Conservation (phyloP, 2,888 invertebrate species). For the Achlya flavicornis region DNA sequence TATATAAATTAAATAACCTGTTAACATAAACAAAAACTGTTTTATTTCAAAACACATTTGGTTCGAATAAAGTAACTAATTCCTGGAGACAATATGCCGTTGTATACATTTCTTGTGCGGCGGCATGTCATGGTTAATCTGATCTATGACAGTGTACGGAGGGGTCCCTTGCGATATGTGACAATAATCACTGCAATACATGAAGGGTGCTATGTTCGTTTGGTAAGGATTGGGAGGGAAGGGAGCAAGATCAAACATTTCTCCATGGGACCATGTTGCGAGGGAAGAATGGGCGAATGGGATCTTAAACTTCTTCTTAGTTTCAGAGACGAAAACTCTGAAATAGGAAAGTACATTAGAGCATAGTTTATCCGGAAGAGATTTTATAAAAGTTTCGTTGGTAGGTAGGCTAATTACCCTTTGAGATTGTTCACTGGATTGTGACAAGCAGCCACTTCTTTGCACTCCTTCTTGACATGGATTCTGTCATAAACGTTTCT, state of each 20-base stretch:
- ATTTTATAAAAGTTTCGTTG: neutral
- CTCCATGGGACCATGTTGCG: constrained; percentile 68
- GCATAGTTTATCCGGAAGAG: neutral
- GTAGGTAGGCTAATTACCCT: constrained; percentile 59
- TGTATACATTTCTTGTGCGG: constrained; percentile 53
- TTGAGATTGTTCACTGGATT: constrained; percentile 74
- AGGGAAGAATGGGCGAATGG: constrained; percentile 62
- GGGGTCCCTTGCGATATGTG: constrained; percentile 71
- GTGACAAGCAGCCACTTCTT: constrained; percentile 71
- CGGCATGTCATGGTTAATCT: constrained; percentile 49
- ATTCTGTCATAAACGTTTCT: constrained; percentile 69
- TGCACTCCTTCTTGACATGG: constrained; percentile 71
- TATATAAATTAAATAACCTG: neutral
- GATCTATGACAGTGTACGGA: constrained; percentile 68
- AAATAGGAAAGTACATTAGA: constrained; percentile 19
- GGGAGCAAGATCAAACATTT: constrained; percentile 65
- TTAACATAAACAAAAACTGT: neutral
- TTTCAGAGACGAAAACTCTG: constrained; percentile 74
- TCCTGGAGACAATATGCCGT: constrained; percentile 61
- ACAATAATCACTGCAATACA: constrained; percentile 79
- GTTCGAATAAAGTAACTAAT: constrained; percentile 26
- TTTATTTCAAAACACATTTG: constrained; percentile 13
- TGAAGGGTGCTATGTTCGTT: constrained; percentile 74
- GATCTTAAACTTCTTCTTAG: constrained; percentile 61
- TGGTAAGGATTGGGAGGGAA: constrained; percentile 75